Conservation (phyloP, 1,140 invertebrate species). For the Heliothis subflexa region DNA sequence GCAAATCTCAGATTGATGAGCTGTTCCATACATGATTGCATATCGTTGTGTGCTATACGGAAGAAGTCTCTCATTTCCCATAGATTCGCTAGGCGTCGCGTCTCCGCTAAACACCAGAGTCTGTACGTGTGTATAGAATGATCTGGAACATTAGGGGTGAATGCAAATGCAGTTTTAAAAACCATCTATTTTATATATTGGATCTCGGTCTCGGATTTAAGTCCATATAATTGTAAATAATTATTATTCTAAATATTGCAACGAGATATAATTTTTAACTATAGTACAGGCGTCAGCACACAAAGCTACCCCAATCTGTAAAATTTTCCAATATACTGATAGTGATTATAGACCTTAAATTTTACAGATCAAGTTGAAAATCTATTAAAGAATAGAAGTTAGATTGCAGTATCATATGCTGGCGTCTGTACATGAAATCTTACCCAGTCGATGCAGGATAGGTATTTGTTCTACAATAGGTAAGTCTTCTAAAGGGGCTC, state of each 20-base stretch:
- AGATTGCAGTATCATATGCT: too few relatives aligned
- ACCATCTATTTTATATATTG: too few relatives aligned
- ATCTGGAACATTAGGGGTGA: constrained; percentile 79
- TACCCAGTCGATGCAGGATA: constrained; percentile 90
- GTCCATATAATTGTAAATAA: not conserved
- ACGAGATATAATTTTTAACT: too few relatives aligned
- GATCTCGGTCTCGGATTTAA: not conserved
- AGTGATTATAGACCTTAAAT: too few relatives aligned
- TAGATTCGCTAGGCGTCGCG: constrained; percentile 89
- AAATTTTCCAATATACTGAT: too few relatives aligned
- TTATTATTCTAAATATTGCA: too few relatives aligned
- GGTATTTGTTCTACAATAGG: constrained; percentile 93
- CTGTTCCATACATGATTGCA: constrained; percentile 89
- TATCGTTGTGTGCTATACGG: constrained; percentile 88
- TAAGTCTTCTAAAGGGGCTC: constrained; percentile 89
- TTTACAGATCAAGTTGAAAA: too few relatives aligned
- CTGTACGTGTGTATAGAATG: constrained; percentile 92
- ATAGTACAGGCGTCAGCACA: too few relatives aligned
- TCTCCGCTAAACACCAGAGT: constrained; percentile 90
- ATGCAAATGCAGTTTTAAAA: too few relatives aligned
- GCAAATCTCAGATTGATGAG: constrained; percentile 88
- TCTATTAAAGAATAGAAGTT: too few relatives aligned
- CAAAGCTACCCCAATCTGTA: too few relatives aligned
- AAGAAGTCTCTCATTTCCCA: constrained; percentile 92
- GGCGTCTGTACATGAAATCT: too few relatives aligned